These are phyloP conservation scores for Onthophagus taurus DNA, from an alignment of 1,140 invertebrate genomes.

Conservation along the genomic window DNA sequence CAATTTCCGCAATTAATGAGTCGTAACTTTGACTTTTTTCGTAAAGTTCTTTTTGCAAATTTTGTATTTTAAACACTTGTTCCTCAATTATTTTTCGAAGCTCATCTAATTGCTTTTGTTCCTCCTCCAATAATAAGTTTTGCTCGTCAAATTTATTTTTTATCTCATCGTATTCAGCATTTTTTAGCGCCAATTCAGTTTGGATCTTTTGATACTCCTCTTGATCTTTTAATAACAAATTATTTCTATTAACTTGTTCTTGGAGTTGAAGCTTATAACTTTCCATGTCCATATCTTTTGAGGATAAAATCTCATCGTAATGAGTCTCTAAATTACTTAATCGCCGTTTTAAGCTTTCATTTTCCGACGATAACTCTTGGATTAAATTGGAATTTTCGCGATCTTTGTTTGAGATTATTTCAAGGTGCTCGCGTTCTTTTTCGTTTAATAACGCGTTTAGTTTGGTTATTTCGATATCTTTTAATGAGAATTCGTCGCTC, in stretches of 20 bases:
- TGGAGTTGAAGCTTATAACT: conserved; percentile 15
- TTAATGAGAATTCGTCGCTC: neutral
- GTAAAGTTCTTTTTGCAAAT: conserved; percentile 52
- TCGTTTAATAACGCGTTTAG: conserved; percentile 16
- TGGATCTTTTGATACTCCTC: conserved; percentile 14
- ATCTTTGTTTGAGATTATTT: conserved; percentile 9
- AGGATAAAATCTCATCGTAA: conserved; percentile 24
- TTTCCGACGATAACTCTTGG: conserved; percentile 3
- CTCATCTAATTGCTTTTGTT: conserved; percentile 41
- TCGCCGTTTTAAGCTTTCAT: conserved; percentile 14
- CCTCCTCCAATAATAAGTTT: conserved; percentile 43
- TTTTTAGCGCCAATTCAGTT: conserved; percentile 29
- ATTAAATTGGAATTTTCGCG: conserved; percentile 12
- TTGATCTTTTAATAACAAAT: conserved; percentile 11
- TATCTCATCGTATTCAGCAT: conserved; percentile 40
- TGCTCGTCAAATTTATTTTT: conserved; percentile 42
- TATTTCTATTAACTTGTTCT: conserved; percentile 19
- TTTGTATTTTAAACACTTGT: conserved; percentile 58
- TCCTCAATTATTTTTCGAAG: conserved; percentile 48
- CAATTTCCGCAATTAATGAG: conserved; percentile 34
- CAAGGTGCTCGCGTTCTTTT: conserved; percentile 20
- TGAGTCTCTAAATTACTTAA: conserved; percentile 20
- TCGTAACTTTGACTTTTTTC: conserved; percentile 49
- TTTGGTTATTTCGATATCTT: conserved; percentile 17
- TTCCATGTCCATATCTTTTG: conserved; percentile 23